Evolutionary conservation across 2,113 vertebrate species (phyloP).

Genomic region (Pelecanoides urinatrix): DNA sequence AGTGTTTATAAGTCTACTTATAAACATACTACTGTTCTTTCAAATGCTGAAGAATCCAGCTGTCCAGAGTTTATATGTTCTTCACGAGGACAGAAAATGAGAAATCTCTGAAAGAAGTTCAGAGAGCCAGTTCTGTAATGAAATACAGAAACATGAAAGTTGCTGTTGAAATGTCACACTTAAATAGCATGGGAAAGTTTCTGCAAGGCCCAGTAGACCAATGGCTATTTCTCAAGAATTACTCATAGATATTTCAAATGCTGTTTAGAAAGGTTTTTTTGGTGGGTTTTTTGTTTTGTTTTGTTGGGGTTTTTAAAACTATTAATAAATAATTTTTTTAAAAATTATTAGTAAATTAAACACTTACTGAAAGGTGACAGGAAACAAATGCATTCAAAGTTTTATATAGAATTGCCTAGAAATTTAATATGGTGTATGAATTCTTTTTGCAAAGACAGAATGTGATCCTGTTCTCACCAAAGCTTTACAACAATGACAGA

Average conservation of each 20-base stretch:
- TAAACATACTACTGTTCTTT: neutral
- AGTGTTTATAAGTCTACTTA: neutral
- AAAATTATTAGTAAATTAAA: neutral
- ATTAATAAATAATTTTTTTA: neutral
- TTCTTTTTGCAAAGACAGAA: neutral
- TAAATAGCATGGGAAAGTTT: neutral
- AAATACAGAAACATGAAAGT: neutral
- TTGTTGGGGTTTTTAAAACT: neutral
- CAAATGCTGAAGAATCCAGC: neutral
- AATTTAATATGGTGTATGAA: neutral
- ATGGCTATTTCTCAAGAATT: neutral
- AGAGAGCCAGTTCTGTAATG: neutral
- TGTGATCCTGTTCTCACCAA: neutral
- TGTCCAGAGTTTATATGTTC: neutral
- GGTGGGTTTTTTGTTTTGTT: neutral
- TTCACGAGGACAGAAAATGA: neutral
- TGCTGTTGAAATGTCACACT: neutral
- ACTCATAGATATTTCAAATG: neutral
- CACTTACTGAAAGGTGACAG: neutral
- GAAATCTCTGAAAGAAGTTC: neutral
- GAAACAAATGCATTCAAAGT: neutral
- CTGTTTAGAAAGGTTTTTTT: neutral
- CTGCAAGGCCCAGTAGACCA: neutral
- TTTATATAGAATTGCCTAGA: neutral
- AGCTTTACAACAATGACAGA: neutral